Base-by-base conservation (phyloP, 2,113 vertebrate genomes). In the Falcunculus frontatus region DNA sequence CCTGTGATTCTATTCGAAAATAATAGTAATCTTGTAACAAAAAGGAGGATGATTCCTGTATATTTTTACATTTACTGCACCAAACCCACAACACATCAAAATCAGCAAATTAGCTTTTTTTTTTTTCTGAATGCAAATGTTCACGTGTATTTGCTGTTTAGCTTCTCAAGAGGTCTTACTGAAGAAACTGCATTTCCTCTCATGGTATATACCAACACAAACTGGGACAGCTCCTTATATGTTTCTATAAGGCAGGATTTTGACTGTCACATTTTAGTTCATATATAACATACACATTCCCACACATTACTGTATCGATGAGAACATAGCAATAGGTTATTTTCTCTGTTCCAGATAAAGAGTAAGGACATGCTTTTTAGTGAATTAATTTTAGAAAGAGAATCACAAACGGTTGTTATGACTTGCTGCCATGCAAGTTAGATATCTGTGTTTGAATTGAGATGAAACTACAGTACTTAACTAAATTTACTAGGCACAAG, bases 401-500 rank as follows among this genome's bases (percentile, higher is more conserved):
- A 75, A 74, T 76, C 87, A 84, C 53, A 79, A 80, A 39, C 0
- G 5, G 39, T 41, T 13, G 5, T 47, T 78, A 78, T 41, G 52
- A 86, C 65, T 74, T 80, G 46, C 87, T 93, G 84, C 76, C 56
- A 84, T 75, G 57, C 39, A 68, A 64, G 41, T 41, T 46, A 64
- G 73, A 44, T 84, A 78, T 63, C 46, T 92, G 44, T 80, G 37
- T 95, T 89, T 78, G 79, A 84, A 80, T 68, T 82, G 39, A 94
- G 83, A 93, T 92, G 87, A 88, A 96, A 76, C 85, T 78, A 65
- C 64, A 96, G 68, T 81, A 80, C 76, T 77, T 88, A 94, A 95
- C 89, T 86, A 87, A 96, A 94, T 97, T 93, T 92, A 91, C 65
- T 88, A 95, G 76, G 92, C 86, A 87, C 44, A 72, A 93, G 92